Evolutionary conservation across 2,113 vertebrate species (phyloP), one percentile per base, ranked within the genome.

Genomic region (Chauna torquata): DNA sequence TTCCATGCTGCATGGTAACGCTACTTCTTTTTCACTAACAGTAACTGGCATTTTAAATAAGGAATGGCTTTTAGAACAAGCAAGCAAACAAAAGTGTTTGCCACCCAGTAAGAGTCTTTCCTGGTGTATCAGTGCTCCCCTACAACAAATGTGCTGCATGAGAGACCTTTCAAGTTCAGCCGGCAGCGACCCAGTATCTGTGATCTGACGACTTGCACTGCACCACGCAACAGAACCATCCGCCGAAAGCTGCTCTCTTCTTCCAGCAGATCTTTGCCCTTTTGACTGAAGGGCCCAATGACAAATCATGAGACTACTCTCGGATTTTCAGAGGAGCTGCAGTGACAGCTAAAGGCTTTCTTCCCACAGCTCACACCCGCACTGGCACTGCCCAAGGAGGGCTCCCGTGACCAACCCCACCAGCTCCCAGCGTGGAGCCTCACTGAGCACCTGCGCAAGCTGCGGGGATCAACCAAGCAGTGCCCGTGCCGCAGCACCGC

Each of bases 391-490:
- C 52, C 79, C 66, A 81, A 36, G 55, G 34, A 64, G 47, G 82
- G 68, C 42, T 66, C 85, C 76, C 8, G 3, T 0, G 0, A 9
- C 64, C 6, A 2, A 2, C 7, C 38, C 47, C 11, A 5, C 45
- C 45, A 11, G 50, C 50, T 52, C 50, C 50, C 24, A 27, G 49
- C 49, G 23, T 11, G 11, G 50, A 52, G 50, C 50, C 50, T 27
- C 2, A 1, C 70, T 0, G 0, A 71, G 30, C 2, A 0, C 19
- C 42, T 0, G 0, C 4, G 59, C 19, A 36, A 59, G 38, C 82
- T 79, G 88, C 2, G 2, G 30, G 40, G 19, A 58, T 13, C 28
- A 36, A 11, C 59, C 50, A 55, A 2, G 7, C 3, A 1, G n/a
- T 38, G 75, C 52, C 55, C 79, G 12, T 42, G 9, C 42, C 3